Evolutionary conservation across 2,888 invertebrate species (phyloP), one percentile per base, ranked within the genome.

Genomic region (Osmoderma eremita): DNA sequence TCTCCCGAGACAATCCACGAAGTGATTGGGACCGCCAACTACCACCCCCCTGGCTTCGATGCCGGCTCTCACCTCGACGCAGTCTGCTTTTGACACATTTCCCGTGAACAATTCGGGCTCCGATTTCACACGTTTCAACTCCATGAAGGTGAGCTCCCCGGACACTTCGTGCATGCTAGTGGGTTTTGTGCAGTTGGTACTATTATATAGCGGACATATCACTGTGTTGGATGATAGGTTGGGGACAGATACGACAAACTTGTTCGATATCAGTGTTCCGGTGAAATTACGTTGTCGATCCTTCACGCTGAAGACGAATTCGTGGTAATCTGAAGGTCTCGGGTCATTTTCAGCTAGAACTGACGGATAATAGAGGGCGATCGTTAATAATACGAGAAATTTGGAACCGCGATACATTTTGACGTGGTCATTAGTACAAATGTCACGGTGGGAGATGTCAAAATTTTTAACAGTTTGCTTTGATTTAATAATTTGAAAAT

Each of bases 241-340:
- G 0, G 53, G 53, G 2, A 36, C 38, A 17, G 53, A 53, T 2
- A 53, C n/a, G 2, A 53, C 38, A 1, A 18, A 3, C 8, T 36
- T 53, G 15, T 18, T 18, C 10, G 53, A 53, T 38, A 53, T 53
- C 18, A 53, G 6, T 3, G 53, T 53, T 36, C 53, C 53, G 15
- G 38, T 53, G 12, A 18, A 15, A 13, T 30, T 30, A n/a, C 51
- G 13, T 0, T 13, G 51, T 13, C 24, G 30, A 17, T 38, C 12
- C 38, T 15, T 17, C 10, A 53, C 38, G 10, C 10, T 38, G 17
- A 53, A 15, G 17, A 53, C 12, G 38, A 53, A 53, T 53, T 53
- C 8, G 1, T 15, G 4, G 38, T 53, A 53, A 8, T 53, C 49
- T n/a, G 38, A 39, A 38, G 38, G 12, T 30, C n/a, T 13, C 24